phyloP scores from a whole-genome alignment of 2,888 invertebrate species.

The Acrobasis repandana region DNA sequence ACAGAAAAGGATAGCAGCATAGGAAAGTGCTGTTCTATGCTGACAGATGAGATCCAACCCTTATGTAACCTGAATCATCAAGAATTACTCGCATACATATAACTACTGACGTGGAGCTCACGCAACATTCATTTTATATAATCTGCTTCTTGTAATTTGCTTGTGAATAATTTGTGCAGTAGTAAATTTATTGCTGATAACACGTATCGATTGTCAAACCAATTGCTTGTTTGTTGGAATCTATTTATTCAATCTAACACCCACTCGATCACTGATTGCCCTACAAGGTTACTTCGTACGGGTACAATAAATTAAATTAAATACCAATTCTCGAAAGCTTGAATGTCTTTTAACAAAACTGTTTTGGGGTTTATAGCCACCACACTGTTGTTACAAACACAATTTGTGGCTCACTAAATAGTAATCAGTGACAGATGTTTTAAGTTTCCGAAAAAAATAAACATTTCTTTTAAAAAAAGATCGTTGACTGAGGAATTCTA shows the following conservation, averaged over 20 bases:
- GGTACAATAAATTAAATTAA: conserved; percentile 46
- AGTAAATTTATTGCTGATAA: neutral
- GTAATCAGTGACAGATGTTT: conserved; percentile 60
- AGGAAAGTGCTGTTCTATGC: too few relatives aligned
- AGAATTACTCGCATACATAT: too few relatives aligned
- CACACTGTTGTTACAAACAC: conserved; percentile 37
- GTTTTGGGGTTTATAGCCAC: conserved; percentile 52
- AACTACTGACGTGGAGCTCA: too few relatives aligned
- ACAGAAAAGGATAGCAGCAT: too few relatives aligned
- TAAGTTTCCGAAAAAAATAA: conserved; percentile 39
- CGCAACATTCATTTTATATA: neutral
- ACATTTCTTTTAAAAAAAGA: conserved; percentile 41
- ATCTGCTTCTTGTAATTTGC: neutral
- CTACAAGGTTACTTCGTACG: conserved; percentile 43
- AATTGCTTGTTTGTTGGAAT: conserved; percentile 37
- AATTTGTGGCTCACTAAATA: conserved; percentile 43
- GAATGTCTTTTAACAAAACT: conserved; percentile 39
- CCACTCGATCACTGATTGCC: conserved; percentile 43
- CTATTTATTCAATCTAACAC: conserved; percentile 43
- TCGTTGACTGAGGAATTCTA: conserved; percentile 48
- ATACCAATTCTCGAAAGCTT: conserved; percentile 45
- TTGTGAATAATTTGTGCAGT: neutral
- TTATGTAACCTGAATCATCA: too few relatives aligned
- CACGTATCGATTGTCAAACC: conserved; percentile 29
- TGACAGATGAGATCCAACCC: too few relatives aligned